Base-by-base conservation (phyloP, 2,113 vertebrate genomes). In the Takifugu bimaculatus region DNA sequence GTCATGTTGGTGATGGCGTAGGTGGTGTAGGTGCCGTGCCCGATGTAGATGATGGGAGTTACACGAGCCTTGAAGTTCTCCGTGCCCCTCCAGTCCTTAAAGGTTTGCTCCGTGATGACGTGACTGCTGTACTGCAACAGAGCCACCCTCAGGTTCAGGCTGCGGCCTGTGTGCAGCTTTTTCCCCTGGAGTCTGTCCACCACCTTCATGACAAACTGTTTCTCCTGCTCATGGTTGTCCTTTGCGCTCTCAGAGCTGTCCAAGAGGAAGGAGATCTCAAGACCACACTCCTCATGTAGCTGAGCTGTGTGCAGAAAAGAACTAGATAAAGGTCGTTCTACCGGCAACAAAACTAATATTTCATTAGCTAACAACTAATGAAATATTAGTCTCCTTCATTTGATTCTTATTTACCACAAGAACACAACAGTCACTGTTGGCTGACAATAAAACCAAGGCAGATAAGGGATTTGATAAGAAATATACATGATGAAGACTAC, bases 1-100 rank as follows among this genome's bases (percentile, higher is more conserved):
- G 95, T 97, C 76, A 96, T 91, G 82, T 97, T 96, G 74, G 93
- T 96, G 79, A 96, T 93, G 77, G 95, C 95, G 0, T 95, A 95
- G 51, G 94, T 95, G 65, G 93, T 94, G 74, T 93, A 96, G 66
- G 94, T 96, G 59, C 93, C 94, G 0, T 96, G 94, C 13, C 94
- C 94, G 35, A 94, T 95, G 83, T 92, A 93, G 44, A 85, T 13
- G 42, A 96, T 92, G 47, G 93, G 90, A 26, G 83, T 50, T 44
- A 95, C 75, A 27, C 60, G 88, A 48, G 72, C 82, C 87, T 91
- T 94, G 86, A 97, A 96, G 70, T 88, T 87, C 42, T 93, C 92
- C 0, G 82, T 77, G 55, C 93, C 94, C 63, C 75, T 90, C 95
- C 95, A 97, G 68, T 94, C 88, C 57, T 68, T 91, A 81, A 96